These are phyloP conservation scores for Bursaphelenchus okinawaensis DNA, from an alignment of 2,888 invertebrate species.

Conservation along the genomic window DNA sequence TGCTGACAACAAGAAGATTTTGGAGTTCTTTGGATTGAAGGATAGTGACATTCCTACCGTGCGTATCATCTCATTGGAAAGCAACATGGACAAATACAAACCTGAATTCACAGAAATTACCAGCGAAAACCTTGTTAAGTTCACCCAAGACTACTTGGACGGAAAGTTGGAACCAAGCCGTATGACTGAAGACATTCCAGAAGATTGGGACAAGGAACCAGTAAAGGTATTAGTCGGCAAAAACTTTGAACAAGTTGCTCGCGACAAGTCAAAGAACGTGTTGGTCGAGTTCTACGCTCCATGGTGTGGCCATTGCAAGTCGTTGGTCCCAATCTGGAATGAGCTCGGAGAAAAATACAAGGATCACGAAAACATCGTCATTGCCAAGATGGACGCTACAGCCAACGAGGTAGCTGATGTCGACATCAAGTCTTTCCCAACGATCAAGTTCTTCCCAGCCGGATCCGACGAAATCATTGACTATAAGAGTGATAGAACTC, in stretches of 20 bases:
- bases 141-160: slow-evolving; percentile 81
- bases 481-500: slow-evolving; percentile 87
- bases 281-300: slow-evolving; percentile 82
- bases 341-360: slow-evolving; percentile 86
- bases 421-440: slow-evolving; percentile 67
- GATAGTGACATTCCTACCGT: slow-evolving; percentile 68
- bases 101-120: slow-evolving; percentile 67
- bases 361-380: slow-evolving; percentile 72
- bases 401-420: slow-evolving; percentile 71
- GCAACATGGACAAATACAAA: slow-evolving; percentile 96
- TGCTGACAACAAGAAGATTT: slow-evolving; percentile 88
- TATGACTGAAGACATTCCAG: slow-evolving; percentile 83
- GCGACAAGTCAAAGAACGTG: slow-evolving; percentile 79
- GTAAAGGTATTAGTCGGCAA: slow-evolving; percentile 84
- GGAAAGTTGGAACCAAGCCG: slow-evolving; percentile 90
- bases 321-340: slow-evolving; percentile 90
- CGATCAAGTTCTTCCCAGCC: slow-evolving; percentile 86
- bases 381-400: slow-evolving; percentile 98
- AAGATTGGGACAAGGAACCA: slow-evolving; percentile 90
- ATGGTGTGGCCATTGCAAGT: slow-evolving; percentile 85
- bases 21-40: slow-evolving; percentile 98
- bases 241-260: slow-evolving; percentile 88
- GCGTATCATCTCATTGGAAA: slow-evolving; percentile 79
- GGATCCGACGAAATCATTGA: slow-evolving; percentile 80
- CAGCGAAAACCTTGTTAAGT: slow-evolving; percentile 71